These are phyloP conservation scores for Prochilodus magdalenae DNA, from an alignment of 2,113 vertebrate species.

Conservation along the genomic window DNA sequence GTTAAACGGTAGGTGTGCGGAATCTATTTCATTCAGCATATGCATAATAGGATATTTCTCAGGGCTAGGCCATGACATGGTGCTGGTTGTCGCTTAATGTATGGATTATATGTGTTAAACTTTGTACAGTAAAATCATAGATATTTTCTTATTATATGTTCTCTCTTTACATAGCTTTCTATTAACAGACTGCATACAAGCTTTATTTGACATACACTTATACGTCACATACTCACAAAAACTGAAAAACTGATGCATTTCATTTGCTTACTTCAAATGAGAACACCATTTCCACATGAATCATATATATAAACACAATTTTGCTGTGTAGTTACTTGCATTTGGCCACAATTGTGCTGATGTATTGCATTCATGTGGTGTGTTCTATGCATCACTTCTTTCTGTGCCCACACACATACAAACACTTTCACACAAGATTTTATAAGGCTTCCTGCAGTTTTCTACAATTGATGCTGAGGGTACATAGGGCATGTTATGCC, in stretches of 20 bases:
- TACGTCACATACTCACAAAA: neutral
- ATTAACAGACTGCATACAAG: neutral
- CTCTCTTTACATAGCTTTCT: constrained; percentile 30
- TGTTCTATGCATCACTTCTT: neutral
- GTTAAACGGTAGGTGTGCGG: neutral
- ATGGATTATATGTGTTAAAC: constrained; percentile 8
- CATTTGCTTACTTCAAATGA: neutral
- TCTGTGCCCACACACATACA: constrained; percentile 4
- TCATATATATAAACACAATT: no score
- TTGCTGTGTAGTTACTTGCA: no score
- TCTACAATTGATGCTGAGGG: constrained; percentile 21
- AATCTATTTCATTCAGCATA: constrained; percentile 21
- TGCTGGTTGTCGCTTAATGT: constrained; percentile 18
- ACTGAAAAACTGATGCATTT: neutral
- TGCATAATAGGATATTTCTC: neutral
- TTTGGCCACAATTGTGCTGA: neutral
- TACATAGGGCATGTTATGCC: constrained; percentile 27
- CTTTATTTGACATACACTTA: constrained; percentile 35
- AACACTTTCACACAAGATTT: constrained; percentile 23
- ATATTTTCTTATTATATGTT: neutral
- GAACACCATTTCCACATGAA: neutral
- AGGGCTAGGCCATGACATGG: neutral
- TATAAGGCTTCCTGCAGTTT: neutral
- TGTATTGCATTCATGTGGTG: neutral
- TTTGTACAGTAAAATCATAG: constrained; percentile 15